Evolutionary conservation across 2,797 vertebrate genomes (phyloP), one percentile per base, ranked within the genome.

Genomic region (Sebastes cheni): DNA sequence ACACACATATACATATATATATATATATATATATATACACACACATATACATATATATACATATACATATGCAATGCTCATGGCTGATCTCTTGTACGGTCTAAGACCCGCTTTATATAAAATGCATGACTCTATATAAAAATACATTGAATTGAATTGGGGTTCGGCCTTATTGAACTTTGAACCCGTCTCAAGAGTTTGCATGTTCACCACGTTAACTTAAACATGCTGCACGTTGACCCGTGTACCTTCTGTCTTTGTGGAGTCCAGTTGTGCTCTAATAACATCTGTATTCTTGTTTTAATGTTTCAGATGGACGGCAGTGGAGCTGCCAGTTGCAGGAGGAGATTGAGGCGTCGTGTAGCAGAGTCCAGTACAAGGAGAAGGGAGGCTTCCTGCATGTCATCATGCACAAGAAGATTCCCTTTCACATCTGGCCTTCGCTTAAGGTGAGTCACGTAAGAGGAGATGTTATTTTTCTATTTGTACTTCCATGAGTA

Each of bases 271-370:
- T 50, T 62, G 13, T 52, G 11, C 25, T 69, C n/a, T 32, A n/a
- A 36, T 58, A 66, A 34, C 7, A 12, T 20, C 0, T 54, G 11
- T 50, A 3, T 39, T 12, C 25, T 3, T 79, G 20, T 18, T 56
- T 54, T 72, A 1, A 13, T 75, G 13, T 72, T 60, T 64, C 82
- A 99, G 99, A 96, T 42, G 98, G 97, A 46, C 95, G 95, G 23
- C 96, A 98, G 91, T 99, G 98, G 98, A 95, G 95, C 86, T 98
- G 98, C 91, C 95, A 96, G 42, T 94, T 99, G 80, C 96, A 97
- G 4, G 97, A 97, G 77, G 98, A 99, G 86, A 99, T 99, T 2
- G 98, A 99, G 89, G 93, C 97, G 42, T 99, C 98, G 1, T 99
- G 98, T 86, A 96, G 97, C 89, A 97, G 97, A 93, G 85, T 98